Evolutionary conservation across 2,888 invertebrate species (phyloP).

Genomic region (Drosophila pullipes): DNA sequence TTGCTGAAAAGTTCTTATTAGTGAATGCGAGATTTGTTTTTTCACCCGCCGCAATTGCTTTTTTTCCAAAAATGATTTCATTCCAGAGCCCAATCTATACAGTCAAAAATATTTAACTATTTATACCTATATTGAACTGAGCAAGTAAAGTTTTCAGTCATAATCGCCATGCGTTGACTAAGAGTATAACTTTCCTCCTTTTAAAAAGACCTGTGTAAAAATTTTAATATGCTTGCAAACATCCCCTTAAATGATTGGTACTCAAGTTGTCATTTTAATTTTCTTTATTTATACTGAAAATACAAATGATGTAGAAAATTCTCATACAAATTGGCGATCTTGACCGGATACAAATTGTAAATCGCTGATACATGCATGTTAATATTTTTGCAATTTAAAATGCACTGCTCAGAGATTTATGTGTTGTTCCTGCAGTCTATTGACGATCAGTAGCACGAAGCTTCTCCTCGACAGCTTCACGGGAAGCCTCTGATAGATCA

Average conservation of each 20-base stretch:
- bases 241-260: not conserved
- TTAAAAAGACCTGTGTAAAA: not conserved
- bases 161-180: not conserved
- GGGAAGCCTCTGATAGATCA: conserved; percentile 96
- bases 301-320: conserved; percentile 82
- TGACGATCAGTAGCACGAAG: conserved; percentile 97
- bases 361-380: conserved; percentile 69
- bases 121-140: not conserved
- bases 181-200: not conserved
- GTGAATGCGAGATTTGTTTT: not conserved
- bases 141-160: not conserved
- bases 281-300: conserved; percentile 82
- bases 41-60: not conserved
- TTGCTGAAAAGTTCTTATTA: not conserved
- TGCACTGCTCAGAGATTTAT: conserved; percentile 71
- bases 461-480: conserved; percentile 97
- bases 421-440: conserved; percentile 86
- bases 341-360: conserved; percentile 67
- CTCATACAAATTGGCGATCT: conserved; percentile 79
- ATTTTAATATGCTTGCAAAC: not conserved
- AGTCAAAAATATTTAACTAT: not conserved
- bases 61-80: not conserved
- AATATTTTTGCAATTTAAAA: conserved; percentile 62
- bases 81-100: not conserved
- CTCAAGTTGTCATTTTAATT: conserved; percentile 61